Evolutionary conservation across 1,140 invertebrate genomes (phyloP).

Genomic region (Steinernema feltiae): DNA sequence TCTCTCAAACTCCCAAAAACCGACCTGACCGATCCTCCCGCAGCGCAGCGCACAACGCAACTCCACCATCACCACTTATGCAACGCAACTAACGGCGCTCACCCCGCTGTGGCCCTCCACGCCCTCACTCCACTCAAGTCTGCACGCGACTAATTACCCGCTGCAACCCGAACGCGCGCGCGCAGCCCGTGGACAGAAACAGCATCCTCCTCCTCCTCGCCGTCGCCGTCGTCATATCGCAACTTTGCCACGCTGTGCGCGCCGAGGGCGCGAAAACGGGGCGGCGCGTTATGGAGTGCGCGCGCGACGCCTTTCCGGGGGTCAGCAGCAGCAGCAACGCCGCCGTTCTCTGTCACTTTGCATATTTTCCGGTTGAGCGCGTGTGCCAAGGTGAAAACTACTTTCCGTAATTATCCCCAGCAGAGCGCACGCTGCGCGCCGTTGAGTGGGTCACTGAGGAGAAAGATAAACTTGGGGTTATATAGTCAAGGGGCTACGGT

Average conservation of each 20-base stretch:
- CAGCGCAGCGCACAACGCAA: too few relatives aligned
- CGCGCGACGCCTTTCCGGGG: slow-evolving; percentile 1
- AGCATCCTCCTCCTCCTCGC: too few relatives aligned
- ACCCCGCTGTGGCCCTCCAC: neutral
- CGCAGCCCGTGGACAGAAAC: neutral
- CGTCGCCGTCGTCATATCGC: too few relatives aligned
- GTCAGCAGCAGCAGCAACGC: neutral
- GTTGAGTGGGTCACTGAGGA: neutral
- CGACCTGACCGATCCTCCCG: too few relatives aligned
- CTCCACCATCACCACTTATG: neutral
- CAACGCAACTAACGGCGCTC: neutral
- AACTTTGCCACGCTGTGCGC: neutral
- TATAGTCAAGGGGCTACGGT: neutral
- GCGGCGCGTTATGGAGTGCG: neutral
- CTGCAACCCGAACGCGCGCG: neutral
- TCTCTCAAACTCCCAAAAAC: too few relatives aligned
- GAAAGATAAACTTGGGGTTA: too few relatives aligned
- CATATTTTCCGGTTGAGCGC: slow-evolving; percentile 8
- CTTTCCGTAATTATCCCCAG: neutral
- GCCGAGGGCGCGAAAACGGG: slow-evolving; percentile 1
- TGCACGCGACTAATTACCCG: neutral
- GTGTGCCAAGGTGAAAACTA: slow-evolving; percentile 15
- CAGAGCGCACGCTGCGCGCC: neutral
- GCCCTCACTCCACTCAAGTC: neutral
- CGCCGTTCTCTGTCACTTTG: slow-evolving; percentile 10